phyloP scores from a whole-genome alignment of 2,113 vertebrate species.

The Nesospiza acunhae region DNA sequence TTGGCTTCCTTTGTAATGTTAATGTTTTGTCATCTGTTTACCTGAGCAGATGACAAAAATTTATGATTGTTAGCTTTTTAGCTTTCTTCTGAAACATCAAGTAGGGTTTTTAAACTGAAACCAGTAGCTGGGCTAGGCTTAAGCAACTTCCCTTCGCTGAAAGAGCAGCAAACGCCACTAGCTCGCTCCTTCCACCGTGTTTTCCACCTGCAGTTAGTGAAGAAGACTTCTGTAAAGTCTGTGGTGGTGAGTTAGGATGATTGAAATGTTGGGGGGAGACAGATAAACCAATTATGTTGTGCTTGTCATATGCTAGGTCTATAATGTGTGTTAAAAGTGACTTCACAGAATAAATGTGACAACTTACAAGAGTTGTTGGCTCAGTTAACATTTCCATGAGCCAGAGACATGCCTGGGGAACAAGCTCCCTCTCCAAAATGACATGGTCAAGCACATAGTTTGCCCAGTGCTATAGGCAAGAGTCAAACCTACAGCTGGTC shows the following conservation, averaged over 20 bases:
- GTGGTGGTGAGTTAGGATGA: neutral
- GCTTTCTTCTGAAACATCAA: neutral
- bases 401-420: neutral
- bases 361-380: neutral
- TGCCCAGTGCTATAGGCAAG: neutral
- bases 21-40: neutral
- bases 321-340: neutral
- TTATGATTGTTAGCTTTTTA: neutral
- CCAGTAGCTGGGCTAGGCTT: neutral
- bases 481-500: neutral
- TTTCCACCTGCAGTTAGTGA: neutral
- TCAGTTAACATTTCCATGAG: neutral
- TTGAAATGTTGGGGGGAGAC: neutral
- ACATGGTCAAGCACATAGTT: neutral
- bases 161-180: neutral
- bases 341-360: neutral
- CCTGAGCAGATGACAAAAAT: neutral
- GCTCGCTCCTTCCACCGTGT: neutral
- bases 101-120: neutral
- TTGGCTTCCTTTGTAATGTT: neutral
- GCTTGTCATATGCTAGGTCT: neutral
- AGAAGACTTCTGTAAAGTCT: neutral
- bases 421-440: neutral
- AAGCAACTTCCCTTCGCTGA: neutral
- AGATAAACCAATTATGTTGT: neutral